Evolutionary conservation across 2,797 vertebrate genomes (phyloP), one percentile per base, ranked within the genome.

Genomic region (Rhabdophis nuchalis): DNA sequence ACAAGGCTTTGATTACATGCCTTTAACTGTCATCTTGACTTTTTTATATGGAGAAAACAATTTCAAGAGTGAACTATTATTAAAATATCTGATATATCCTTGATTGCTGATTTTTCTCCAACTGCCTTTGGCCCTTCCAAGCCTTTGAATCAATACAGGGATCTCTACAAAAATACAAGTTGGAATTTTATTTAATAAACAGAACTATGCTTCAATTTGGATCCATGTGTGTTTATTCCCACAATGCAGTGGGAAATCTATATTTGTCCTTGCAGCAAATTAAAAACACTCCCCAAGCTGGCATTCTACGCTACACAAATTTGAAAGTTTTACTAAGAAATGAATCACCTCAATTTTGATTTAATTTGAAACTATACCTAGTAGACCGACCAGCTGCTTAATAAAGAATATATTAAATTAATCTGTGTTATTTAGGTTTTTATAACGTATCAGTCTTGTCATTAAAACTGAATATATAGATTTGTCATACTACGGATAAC

Each of bases 341-440:
- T 41, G 16, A 68, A 92, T 53, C 46, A 9, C 57, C 27, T 89
- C 27, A 18, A 20, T 64, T 89, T 68, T 32, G 25, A 72, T 36
- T 86, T 89, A 92, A 89, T 92, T 89, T 89, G 52, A 89, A 86
- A 68, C 10, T 60, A 11, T 85, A 53, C 46, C 14, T 85, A 60
- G 50, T 14, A 89, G 52, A 89, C 32, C 18, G 36, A 56, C 27
- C 89, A 86, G 86, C 64, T 86, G 58, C 57, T 57, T 27, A 50
- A 89, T 89, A 29, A 64, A 52, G 14, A 32, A 58, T 54, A n/a
- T 88, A 56, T 92, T 82, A 68, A 89, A 89, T 1, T 86, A 92
- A 68, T 86, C 16, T 86, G 5, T 89, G 72, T 89, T 41, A 52
- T 18, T 14, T 29, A 27, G 20, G 36, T 64, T 41, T 92, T 68